Evolutionary conservation across 1,140 invertebrate species (phyloP).

Genomic region (Aporrectodea caliginosa): DNA sequence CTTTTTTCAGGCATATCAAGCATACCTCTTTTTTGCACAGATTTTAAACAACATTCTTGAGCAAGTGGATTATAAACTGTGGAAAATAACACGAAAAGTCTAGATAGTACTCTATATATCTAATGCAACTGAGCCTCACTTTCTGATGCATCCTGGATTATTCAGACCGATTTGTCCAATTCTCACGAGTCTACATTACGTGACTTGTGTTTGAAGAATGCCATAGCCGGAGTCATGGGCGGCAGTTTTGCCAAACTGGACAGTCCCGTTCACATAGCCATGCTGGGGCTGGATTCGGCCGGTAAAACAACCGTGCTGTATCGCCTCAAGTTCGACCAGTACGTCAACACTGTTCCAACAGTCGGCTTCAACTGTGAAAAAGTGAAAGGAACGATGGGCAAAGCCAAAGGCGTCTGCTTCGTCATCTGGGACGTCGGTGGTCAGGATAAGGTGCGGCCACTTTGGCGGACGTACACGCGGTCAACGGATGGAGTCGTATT

Average conservation of each 20-base stretch:
- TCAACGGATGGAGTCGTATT: conserved; percentile 72
- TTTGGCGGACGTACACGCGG: conserved; percentile 95
- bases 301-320: conserved; percentile 96
- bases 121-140: too few relatives aligned
- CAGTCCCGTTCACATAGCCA: conserved; percentile 74
- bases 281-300: conserved; percentile 94
- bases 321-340: conserved; percentile 93
- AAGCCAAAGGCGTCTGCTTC: conserved; percentile 59
- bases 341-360: conserved; percentile 92
- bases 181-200: too few relatives aligned
- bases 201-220: too few relatives aligned
- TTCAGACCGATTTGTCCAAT: too few relatives aligned
- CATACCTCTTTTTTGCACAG: too few relatives aligned
- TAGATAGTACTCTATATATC: too few relatives aligned
- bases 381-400: conserved; percentile 64
- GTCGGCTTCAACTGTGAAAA: conserved; percentile 99
- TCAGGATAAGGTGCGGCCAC: conserved; percentile 93
- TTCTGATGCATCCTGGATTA: too few relatives aligned
- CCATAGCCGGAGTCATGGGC: too few relatives aligned
- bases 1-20: too few relatives aligned
- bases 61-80: too few relatives aligned
- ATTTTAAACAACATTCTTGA: too few relatives aligned
- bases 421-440: conserved; percentile 90
- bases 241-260: conserved; percentile 33
- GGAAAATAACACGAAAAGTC: too few relatives aligned